A percentile compares a stretch with the other conserved stretches of the same genome.
Conservation (phyloP, 2,888 invertebrate species). For the Phlogophora meticulosa region DNA sequence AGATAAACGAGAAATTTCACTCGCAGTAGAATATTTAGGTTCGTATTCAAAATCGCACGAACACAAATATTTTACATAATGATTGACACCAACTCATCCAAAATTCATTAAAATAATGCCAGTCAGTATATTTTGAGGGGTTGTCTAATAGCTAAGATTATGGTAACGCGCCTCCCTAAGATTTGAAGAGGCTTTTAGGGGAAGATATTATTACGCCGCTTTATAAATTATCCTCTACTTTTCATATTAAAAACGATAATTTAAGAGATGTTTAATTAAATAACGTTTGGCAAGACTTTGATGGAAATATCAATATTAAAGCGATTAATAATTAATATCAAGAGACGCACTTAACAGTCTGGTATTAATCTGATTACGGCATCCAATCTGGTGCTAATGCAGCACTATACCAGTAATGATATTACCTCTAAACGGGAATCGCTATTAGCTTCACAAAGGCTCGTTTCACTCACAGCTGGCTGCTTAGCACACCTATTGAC, state of each 20-base stretch:
- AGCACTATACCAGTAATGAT: slow-evolving; percentile 30
- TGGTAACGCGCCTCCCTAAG: slow-evolving; percentile 51
- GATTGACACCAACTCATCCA: slow-evolving; percentile 47
- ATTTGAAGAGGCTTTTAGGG: slow-evolving; percentile 51
- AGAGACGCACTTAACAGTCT: slow-evolving; percentile 12
- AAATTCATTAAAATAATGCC: slow-evolving; percentile 58
- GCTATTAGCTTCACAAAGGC: slow-evolving; percentile 33
- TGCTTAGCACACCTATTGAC: background rate
- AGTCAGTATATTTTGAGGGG: slow-evolving; percentile 54
- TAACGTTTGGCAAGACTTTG: slow-evolving; percentile 16
- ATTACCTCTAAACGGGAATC: slow-evolving; percentile 42
- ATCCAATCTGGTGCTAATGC: slow-evolving; percentile 36
- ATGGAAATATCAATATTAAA: slow-evolving; percentile 20
- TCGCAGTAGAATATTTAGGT: background rate
- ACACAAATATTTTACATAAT: slow-evolving; percentile 37
- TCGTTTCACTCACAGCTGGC: background rate
- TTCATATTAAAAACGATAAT: slow-evolving; percentile 46
- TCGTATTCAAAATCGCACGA: background rate
- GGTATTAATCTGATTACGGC: slow-evolving; percentile 44
- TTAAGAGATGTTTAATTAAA: slow-evolving; percentile 45
- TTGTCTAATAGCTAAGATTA: slow-evolving; percentile 58
- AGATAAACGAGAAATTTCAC: background rate
- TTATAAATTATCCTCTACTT: slow-evolving; percentile 49
- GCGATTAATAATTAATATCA: slow-evolving; percentile 13
- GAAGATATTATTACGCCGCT: slow-evolving; percentile 38